Percentiles rank a stretch among this genome's conserved stretches.
Evolutionary conservation across 2,797 vertebrate genomes (phyloP).

Genomic region (Pipistrellus pygmaeus): DNA sequence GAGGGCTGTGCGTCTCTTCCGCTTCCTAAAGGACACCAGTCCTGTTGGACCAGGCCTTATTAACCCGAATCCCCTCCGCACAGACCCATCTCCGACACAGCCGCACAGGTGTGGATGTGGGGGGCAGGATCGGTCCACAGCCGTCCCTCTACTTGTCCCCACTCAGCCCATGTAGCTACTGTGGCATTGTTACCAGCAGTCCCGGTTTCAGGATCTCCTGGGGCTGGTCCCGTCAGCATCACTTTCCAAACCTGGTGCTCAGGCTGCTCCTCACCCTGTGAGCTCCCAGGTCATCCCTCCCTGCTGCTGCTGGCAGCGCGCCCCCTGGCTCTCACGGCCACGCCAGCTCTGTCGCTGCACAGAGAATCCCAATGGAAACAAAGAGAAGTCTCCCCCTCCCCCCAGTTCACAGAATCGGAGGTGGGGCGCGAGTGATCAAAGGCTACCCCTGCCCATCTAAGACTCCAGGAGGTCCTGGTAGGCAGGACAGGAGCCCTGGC

Average conservation of each 20-base stretch:
- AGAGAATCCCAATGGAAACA: background rate
- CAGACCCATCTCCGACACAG: background rate
- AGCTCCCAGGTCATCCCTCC: background rate
- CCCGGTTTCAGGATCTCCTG: background rate
- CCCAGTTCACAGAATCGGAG: too few relatives aligned
- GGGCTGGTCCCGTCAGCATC: background rate
- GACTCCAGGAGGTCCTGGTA: background rate
- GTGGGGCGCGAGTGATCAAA: rapidly evolving
- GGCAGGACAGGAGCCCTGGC: background rate
- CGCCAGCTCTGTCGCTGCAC: background rate
- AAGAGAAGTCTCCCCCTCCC: too few relatives aligned
- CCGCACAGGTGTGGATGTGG: background rate
- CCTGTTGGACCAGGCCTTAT: background rate
- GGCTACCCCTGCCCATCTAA: background rate
- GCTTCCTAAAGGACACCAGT: background rate
- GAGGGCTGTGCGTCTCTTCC: background rate
- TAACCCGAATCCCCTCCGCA: background rate
- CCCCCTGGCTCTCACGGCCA: background rate
- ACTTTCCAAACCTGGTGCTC: background rate
- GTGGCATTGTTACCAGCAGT: background rate
- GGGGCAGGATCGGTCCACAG: background rate
- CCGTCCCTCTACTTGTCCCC: background rate
- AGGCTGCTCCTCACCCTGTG: background rate
- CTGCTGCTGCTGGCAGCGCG: background rate
- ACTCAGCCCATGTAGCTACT: too few relatives aligned